These are phyloP conservation scores for Tuta absoluta DNA, from an alignment of 2,888 invertebrate species.

Conservation along the genomic window DNA sequence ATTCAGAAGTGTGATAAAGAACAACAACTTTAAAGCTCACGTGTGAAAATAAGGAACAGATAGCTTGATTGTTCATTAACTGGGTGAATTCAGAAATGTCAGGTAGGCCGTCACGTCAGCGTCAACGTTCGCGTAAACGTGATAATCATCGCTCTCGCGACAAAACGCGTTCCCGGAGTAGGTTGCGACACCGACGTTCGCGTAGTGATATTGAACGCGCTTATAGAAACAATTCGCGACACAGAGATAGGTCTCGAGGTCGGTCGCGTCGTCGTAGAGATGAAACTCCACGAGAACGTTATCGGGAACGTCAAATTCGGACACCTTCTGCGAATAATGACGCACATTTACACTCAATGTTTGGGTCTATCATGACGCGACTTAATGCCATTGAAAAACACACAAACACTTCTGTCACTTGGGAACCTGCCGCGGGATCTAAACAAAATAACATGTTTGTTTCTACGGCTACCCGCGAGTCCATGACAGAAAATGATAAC, in stretches of 20 bases:
- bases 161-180: neutral
- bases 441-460: neutral
- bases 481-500: neutral
- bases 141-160: neutral
- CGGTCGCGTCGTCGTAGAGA: neutral
- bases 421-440: neutral
- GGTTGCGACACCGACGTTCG: constrained; percentile 1
- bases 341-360: neutral
- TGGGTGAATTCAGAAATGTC: neutral
- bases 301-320: neutral
- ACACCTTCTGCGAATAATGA: neutral
- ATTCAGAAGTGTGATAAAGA: neutral
- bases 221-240: neutral
- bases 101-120: neutral
- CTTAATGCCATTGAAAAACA: neutral
- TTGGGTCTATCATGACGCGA: neutral
- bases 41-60: neutral
- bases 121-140: constrained; percentile 17
- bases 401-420: neutral
- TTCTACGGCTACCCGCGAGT: constrained; percentile 5
- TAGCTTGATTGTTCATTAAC: neutral
- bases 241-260: constrained; percentile 7
- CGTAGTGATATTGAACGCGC: neutral
- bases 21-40: neutral
- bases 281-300: neutral